These are phyloP conservation scores for Drosophila sechellia DNA, from an alignment of 1,140 invertebrate genomes.

Conservation along the genomic window DNA sequence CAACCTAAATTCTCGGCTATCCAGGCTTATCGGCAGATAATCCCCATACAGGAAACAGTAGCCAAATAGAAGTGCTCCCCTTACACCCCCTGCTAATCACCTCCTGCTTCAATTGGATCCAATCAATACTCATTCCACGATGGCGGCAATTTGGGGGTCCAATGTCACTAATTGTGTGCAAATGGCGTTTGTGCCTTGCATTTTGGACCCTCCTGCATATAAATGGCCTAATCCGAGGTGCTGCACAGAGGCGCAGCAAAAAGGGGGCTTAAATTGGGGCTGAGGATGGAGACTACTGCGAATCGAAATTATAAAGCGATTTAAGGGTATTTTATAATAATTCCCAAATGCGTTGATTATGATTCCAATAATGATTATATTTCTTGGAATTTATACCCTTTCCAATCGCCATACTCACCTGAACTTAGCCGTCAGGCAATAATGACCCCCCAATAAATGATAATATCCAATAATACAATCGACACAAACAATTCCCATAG, in stretches of 20 bases:
- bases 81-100: constrained; percentile 3
- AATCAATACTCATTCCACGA: constrained; percentile 35
- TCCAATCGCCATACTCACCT: neutral
- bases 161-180: constrained; percentile 81
- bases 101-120: neutral
- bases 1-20: constrained; percentile 14
- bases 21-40: constrained; percentile 41
- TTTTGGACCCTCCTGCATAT: constrained; percentile 68
- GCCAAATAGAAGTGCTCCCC: constrained; percentile 13
- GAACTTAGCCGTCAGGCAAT: constrained; percentile 1
- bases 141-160: constrained; percentile 58
- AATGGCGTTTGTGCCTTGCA: constrained; percentile 77
- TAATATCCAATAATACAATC: constrained; percentile 31
- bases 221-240: constrained; percentile 46
- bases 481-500: neutral
- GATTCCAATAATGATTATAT: no score
- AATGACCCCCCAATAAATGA: constrained; percentile 11
- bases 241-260: constrained; percentile 6
- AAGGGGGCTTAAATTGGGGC: neutral
- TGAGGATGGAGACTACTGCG: no score
- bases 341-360: no score
- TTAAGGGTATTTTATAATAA: neutral
- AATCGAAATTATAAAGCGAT: no score
- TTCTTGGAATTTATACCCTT: neutral
- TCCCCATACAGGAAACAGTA: constrained; percentile 47